Conservation (phyloP, 2,888 invertebrate species). For the Drosophila putrida region DNA sequence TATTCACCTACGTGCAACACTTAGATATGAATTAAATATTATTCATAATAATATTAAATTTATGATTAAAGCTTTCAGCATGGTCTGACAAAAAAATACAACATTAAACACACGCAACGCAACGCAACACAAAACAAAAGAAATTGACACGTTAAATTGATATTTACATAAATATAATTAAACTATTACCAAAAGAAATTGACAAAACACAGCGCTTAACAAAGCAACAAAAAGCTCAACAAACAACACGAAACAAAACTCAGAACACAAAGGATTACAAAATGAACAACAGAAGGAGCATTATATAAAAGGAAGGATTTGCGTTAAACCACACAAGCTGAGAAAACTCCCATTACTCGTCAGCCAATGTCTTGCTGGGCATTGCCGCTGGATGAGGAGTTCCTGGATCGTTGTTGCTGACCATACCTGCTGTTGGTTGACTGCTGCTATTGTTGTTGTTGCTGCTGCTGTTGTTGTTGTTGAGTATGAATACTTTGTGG, state of each 20-base stretch:
- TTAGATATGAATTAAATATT: constrained; percentile 55
- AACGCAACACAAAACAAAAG: constrained; percentile 30
- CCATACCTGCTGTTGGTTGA: constrained; percentile 74
- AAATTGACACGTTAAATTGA: constrained; percentile 2
- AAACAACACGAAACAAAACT: constrained; percentile 12
- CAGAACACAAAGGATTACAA: constrained; percentile 23
- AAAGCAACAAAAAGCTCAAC: constrained; percentile 40
- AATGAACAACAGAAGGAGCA: constrained; percentile 19
- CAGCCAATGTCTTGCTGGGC: constrained; percentile 89
- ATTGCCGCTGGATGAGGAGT: constrained; percentile 68
- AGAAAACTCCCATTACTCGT: constrained; percentile 93
- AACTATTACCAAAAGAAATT: not conserved
- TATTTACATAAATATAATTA: constrained; percentile 44
- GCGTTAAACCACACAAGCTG: constrained; percentile 91
- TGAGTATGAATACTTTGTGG: constrained; percentile 80
- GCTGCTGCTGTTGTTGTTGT: constrained; percentile 63
- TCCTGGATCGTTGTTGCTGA: constrained; percentile 75
- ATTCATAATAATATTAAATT: constrained; percentile 37
- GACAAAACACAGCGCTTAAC: constrained; percentile 11
- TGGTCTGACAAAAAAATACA: constrained; percentile 25
- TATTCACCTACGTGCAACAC: constrained; percentile 42
- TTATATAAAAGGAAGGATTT: constrained; percentile 15
- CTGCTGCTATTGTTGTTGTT: constrained; percentile 62
- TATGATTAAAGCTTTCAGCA: constrained; percentile 55
- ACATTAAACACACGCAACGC: constrained; percentile 28